Evolutionary conservation across 2,113 vertebrate genomes (phyloP).

Genomic region (Tetrax tetrax): DNA sequence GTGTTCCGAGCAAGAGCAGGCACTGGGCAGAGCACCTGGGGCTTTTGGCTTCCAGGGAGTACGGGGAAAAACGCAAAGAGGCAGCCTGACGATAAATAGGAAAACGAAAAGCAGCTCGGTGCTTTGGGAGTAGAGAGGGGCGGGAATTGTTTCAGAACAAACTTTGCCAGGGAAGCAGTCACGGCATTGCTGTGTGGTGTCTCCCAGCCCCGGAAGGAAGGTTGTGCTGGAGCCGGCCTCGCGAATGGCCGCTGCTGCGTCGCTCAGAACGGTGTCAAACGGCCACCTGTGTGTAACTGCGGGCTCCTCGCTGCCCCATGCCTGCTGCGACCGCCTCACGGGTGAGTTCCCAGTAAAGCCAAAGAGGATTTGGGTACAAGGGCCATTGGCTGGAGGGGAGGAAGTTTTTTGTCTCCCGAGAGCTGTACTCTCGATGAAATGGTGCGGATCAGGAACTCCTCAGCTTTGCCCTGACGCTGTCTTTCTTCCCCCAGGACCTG

Average conservation of each 20-base stretch:
- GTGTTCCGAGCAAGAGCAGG: background rate
- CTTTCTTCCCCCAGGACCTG: background rate
- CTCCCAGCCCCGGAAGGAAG: background rate
- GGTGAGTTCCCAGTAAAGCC: background rate
- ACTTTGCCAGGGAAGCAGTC: background rate
- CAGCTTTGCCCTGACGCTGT: background rate
- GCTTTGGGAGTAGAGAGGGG: background rate
- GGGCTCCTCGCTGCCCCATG: background rate
- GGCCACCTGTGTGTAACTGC: background rate
- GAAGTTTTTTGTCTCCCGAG: background rate
- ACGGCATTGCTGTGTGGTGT: background rate
- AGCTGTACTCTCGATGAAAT: background rate
- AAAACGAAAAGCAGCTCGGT: background rate
- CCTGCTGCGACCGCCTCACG: fast-evolving
- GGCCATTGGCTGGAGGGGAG: background rate
- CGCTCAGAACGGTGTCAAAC: fast-evolving
- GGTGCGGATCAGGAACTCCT: background rate
- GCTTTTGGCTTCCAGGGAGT: background rate
- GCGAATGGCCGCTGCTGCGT: fast-evolving
- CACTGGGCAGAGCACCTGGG: background rate
- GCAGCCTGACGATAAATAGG: background rate
- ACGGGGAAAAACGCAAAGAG: background rate
- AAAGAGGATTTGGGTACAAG: background rate
- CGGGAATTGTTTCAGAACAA: background rate
- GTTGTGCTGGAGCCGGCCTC: background rate